Base-by-base conservation (phyloP, 2,797 vertebrate species). In the Aythya fuligula region DNA sequence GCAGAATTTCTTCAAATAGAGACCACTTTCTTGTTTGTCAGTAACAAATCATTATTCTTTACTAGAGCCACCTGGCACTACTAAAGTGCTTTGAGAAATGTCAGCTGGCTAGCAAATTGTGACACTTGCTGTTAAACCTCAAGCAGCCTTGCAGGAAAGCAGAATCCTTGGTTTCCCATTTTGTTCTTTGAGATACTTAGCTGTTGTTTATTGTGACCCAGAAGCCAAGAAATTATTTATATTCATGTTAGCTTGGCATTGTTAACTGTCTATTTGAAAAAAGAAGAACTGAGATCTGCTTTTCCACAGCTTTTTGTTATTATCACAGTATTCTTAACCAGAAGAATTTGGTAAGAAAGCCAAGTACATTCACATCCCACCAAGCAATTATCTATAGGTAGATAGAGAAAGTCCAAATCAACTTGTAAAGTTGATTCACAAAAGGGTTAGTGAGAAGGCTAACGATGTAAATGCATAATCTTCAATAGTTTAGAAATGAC, bases 41-140 rank as follows among this genome's bases (percentile, higher is more conserved):
- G 47, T 71, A 85, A 90, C 56, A 93, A 96, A 90, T 65, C 58
- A 78, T 88, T 92, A 80, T 5, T 82, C 80, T 94, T 96, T 92
- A 80, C 77, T 76, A 82, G 45, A 87, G 43, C 80, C 84, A 90
- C 77, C 67, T 94, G 94, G 90, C 86, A 77, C 2, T 6, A 38
- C 41, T 71, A 11, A 92, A 92, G 22, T 45, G 53, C 49, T 94
- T 74, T 77, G 88, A 95, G 71, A 94, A 93, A 93, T 54, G 81
- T 87, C 95, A 96, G 67, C 86, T 92, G 83, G 81, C 51, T 79
- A 79, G 71, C 77, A 94, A 95, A 79, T 82, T 67, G 43, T 76
- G 81, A 94, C 77, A 64, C 51, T 78, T 77, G 66, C 83, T 95
- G 51, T 81, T 74, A 90, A 89, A 91, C 51, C 51, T 93, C 62